Percentiles rank a stretch among this genome's conserved stretches.
phyloP scores from a whole-genome alignment of 1,140 invertebrate species.

The Dreissena polymorpha region DNA sequence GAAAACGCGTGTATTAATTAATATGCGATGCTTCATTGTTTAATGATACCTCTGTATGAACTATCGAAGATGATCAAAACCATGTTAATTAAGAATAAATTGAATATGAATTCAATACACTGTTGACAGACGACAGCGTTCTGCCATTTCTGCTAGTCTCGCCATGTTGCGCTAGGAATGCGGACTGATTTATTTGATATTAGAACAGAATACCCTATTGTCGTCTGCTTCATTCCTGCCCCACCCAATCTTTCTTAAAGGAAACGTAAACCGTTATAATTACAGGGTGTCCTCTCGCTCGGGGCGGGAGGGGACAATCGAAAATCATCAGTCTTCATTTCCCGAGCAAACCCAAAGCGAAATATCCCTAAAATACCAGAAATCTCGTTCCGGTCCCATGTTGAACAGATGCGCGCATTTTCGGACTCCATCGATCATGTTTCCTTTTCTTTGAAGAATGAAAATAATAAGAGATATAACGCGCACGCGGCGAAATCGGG shows the following conservation, averaged over 20 bases:
- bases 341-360: background rate
- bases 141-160: slow-evolving; percentile 37
- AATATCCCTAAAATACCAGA: slow-evolving; percentile 41
- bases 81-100: slow-evolving; percentile 50
- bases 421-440: slow-evolving; percentile 45
- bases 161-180: slow-evolving; percentile 15
- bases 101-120: slow-evolving; percentile 58
- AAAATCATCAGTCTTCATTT: slow-evolving; percentile 54
- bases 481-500: no score
- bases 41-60: slow-evolving; percentile 21
- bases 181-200: slow-evolving; percentile 43
- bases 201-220: slow-evolving; percentile 31
- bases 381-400: slow-evolving; percentile 3
- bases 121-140: slow-evolving; percentile 22
- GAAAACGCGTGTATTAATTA: background rate
- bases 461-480: background rate
- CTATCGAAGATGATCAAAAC: slow-evolving; percentile 29
- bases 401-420: slow-evolving; percentile 40
- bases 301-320: slow-evolving; percentile 30
- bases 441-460: slow-evolving; percentile 7
- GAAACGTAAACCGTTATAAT: slow-evolving; percentile 59
- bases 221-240: slow-evolving; percentile 32
- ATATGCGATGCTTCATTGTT: slow-evolving; percentile 22
- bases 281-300: slow-evolving; percentile 33
- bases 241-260: slow-evolving; percentile 48